Conservation (phyloP, 2,888 invertebrate genomes). For the Aporophyla lueneburgensis region DNA sequence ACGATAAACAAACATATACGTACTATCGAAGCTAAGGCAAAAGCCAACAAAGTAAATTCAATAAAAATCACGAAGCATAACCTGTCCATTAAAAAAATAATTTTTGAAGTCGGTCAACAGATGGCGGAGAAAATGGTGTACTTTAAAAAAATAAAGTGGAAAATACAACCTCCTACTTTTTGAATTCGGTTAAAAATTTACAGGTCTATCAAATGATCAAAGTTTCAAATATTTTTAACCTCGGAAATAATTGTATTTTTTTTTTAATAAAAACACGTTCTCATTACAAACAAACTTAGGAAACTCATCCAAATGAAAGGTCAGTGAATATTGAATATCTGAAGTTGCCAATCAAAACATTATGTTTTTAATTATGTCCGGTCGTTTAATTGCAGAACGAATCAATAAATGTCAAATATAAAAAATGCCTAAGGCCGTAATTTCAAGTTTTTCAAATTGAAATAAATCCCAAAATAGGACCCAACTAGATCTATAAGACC, state of each 20-base stretch:
- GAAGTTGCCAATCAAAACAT: conserved; percentile 1
- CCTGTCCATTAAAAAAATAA: no score
- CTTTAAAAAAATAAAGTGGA: no score
- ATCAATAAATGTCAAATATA: neutral
- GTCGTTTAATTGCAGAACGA: neutral
- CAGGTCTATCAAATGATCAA: neutral
- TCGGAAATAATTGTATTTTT: neutral
- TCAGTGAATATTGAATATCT: conserved; percentile 19
- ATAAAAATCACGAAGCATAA: no score
- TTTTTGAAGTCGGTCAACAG: no score
- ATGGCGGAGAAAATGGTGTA: no score
- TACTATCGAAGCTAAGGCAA: no score
- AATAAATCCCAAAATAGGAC: no score
- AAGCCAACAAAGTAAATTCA: no score
- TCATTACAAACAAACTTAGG: neutral
- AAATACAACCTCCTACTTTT: no score
- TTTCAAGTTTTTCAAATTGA: neutral
- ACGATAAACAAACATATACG: no score
- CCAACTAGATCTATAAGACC: neutral
- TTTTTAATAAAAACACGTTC: neutral
- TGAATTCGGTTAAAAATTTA: neutral
- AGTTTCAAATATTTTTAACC: neutral
- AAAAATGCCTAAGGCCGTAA: neutral
- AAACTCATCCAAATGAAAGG: neutral
- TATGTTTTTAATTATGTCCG: neutral